These are phyloP conservation scores for Apostichopus leukothele DNA, from an alignment of 53 echinoderm and acorn worm genomes.

Conservation along the genomic window DNA sequence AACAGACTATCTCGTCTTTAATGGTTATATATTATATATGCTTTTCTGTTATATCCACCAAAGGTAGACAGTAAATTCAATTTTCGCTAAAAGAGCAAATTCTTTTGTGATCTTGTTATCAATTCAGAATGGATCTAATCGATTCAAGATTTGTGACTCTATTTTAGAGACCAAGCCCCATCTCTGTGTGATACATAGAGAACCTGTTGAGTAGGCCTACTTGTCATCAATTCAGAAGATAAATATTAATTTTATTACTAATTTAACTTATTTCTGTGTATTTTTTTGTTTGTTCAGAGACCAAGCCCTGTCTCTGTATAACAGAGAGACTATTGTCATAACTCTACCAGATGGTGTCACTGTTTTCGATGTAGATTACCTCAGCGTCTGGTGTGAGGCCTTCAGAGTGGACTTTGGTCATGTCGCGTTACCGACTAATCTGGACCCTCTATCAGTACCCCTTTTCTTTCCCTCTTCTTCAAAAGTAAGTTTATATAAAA, in stretches of 20 bases:
- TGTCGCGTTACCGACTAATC: conserved; percentile 2
- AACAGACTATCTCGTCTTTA: no score
- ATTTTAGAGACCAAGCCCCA: no score
- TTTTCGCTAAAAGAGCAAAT: no score
- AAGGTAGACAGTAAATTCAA: no score
- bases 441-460: neutral
- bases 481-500: neutral
- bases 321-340: conserved; percentile 22
- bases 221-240: neutral
- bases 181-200: no score
- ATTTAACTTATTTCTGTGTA: neutral
- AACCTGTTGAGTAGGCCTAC: no score
- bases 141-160: no score
- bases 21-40: no score
- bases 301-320: neutral
- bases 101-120: no score
- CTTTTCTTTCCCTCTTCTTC: neutral
- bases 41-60: no score
- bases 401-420: conserved; percentile 42
- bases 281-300: neutral
- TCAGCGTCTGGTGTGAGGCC: conserved; percentile 51
- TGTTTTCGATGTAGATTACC: conserved; percentile 44
- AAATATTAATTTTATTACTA: neutral
- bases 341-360: conserved; percentile 46
- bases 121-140: no score